A percentile compares a stretch with the other conserved stretches of the same genome.
These are phyloP conservation scores for Drosophila meridiana DNA, from an alignment of 2,888 invertebrate genomes.

Conservation along the genomic window DNA sequence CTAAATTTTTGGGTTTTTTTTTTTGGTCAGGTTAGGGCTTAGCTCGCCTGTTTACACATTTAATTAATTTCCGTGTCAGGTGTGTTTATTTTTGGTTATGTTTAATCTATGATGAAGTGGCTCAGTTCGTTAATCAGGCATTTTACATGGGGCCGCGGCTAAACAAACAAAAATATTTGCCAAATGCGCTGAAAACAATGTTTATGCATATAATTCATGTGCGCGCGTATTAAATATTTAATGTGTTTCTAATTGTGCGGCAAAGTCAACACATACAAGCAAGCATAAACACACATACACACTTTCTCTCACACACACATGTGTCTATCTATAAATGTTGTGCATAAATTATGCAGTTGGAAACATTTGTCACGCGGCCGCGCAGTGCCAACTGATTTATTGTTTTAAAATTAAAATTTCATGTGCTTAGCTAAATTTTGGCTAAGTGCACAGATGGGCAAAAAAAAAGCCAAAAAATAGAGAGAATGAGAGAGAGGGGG, in stretches of 20 bases:
- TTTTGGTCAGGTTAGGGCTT: slow-evolving; percentile 9
- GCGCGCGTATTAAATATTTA: slow-evolving; percentile 69
- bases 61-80: slow-evolving; percentile 52
- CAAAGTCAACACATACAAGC: slow-evolving; percentile 38
- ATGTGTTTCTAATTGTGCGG: slow-evolving; percentile 74
- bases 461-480: neutral
- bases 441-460: slow-evolving; percentile 57
- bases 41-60: slow-evolving; percentile 46
- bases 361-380: slow-evolving; percentile 53
- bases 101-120: slow-evolving; percentile 43
- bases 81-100: slow-evolving; percentile 40
- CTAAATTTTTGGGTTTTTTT: neutral
- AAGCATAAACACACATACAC: slow-evolving; percentile 20
- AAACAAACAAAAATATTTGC: slow-evolving; percentile 45
- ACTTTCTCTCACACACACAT: slow-evolving; percentile 7
- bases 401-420: slow-evolving; percentile 64
- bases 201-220: slow-evolving; percentile 46
- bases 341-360: slow-evolving; percentile 44
- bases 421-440: slow-evolving; percentile 38
- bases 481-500: neutral
- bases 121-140: slow-evolving; percentile 46
- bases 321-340: slow-evolving; percentile 2
- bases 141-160: slow-evolving; percentile 16
- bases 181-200: slow-evolving; percentile 48
- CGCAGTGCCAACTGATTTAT: slow-evolving; percentile 59